Conservation (phyloP, 2,888 invertebrate genomes). For the Smittia sp. region DNA sequence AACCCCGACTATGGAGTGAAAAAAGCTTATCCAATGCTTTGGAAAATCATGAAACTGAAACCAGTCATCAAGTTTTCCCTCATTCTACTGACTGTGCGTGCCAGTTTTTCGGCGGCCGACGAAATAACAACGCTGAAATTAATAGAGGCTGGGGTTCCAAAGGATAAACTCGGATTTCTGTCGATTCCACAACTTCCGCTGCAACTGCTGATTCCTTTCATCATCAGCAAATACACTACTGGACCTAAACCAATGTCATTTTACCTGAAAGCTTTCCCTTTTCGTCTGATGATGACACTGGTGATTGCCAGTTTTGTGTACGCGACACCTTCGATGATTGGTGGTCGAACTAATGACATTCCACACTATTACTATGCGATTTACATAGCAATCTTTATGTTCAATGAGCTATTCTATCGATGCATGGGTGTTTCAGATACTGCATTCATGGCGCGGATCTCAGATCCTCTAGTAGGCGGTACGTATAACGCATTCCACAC, state of each 20-base stretch:
- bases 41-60: constrained; percentile 78
- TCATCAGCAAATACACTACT: constrained; percentile 65
- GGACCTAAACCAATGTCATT: constrained; percentile 87
- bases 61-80: constrained; percentile 74
- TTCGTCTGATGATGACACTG: constrained; percentile 80
- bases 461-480: constrained; percentile 94
- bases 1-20: constrained; percentile 53
- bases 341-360: constrained; percentile 55
- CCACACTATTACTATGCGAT: constrained; percentile 74
- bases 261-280: constrained; percentile 85
- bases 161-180: constrained; percentile 77
- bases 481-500: not conserved
- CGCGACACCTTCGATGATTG: constrained; percentile 73
- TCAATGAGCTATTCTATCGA: constrained; percentile 77
- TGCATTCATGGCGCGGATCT: constrained; percentile 97
- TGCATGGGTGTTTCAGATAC: constrained; percentile 97
- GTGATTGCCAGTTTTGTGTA: constrained; percentile 81
- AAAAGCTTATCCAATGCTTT: constrained; percentile 79
- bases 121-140: constrained; percentile 92
- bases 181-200: constrained; percentile 83
- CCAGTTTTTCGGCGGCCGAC: constrained; percentile 92
- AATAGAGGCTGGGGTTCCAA: constrained; percentile 93
- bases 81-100: constrained; percentile 87
- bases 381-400: constrained; percentile 72
- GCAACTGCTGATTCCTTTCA: not conserved